Evolutionary conservation across 2,888 invertebrate species (phyloP).

Genomic region (Noctuana brunneofusca): DNA sequence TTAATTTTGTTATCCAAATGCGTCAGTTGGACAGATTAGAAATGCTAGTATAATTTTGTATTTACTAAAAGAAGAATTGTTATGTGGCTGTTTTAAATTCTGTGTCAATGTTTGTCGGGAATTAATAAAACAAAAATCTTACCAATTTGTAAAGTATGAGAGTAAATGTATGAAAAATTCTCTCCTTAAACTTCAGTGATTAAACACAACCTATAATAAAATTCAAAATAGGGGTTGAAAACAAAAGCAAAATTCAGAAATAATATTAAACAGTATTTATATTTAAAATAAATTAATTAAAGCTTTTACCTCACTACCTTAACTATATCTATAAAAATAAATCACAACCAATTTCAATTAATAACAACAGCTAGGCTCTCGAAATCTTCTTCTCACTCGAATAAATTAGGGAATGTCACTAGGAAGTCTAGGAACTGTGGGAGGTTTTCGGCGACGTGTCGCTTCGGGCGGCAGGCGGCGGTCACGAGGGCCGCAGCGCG

Average conservation of each 20-base stretch:
- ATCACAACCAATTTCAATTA: constrained; percentile 45
- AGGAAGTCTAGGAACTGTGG: constrained; percentile 48
- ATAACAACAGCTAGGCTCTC: constrained; percentile 33
- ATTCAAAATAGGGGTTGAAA: not conserved
- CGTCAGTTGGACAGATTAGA: no score
- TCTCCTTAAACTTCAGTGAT: no score
- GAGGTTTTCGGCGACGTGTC: constrained; percentile 5
- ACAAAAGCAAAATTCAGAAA: not conserved
- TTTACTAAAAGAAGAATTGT: no score
- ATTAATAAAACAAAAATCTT: no score
- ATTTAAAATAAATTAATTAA: constrained; percentile 38
- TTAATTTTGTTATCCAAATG: no score
- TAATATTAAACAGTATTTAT: constrained; percentile 26
- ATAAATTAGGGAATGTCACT: constrained; percentile 38
- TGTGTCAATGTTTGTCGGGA: no score
- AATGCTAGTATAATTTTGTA: no score
- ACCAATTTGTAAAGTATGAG: no score
- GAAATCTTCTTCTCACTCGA: constrained; percentile 30
- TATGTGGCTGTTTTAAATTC: no score
- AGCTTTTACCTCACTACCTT: constrained; percentile 40
- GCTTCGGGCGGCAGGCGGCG: not conserved
- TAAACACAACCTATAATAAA: not conserved
- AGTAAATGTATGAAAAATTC: no score
- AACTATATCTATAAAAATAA: constrained; percentile 30
- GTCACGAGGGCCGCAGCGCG: constrained; percentile 38